Evolutionary conservation across 37 sponge, comb jelly and placozoan genomes (phyloP).

Genomic region (Haliclona indistincta): DNA sequence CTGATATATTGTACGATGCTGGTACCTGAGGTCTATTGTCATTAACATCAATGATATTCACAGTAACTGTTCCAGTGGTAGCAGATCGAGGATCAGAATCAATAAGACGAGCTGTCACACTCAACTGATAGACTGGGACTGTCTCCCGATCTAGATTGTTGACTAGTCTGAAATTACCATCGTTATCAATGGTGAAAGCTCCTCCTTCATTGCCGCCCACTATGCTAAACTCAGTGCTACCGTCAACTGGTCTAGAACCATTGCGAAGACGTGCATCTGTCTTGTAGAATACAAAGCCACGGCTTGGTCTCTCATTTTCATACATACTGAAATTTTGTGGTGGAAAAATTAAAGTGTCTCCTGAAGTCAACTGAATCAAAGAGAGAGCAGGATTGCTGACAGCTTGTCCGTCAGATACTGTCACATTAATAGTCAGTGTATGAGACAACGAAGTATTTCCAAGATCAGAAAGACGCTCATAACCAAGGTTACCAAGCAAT

Average conservation of each 20-base stretch:
- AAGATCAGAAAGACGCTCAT: slow-evolving; percentile 28
- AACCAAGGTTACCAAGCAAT: slow-evolving; percentile 68
- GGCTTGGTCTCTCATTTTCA: slow-evolving; percentile 63
- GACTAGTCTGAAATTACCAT: slow-evolving; percentile 55
- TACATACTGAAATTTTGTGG: slow-evolving; percentile 31
- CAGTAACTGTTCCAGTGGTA: slow-evolving; percentile 41
- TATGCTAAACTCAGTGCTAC: slow-evolving; percentile 28
- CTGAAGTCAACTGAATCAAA: slow-evolving; percentile 5
- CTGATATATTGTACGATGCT: slow-evolving; percentile 43
- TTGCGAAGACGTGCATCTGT: slow-evolving; percentile 21
- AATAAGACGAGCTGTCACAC: slow-evolving; percentile 41
- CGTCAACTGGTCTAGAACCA: slow-evolving; percentile 25
- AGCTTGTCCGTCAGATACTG: slow-evolving; percentile 40
- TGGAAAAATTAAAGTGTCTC: slow-evolving; percentile 26
- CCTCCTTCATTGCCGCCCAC: slow-evolving; percentile 38
- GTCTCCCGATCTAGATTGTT: slow-evolving; percentile 68
- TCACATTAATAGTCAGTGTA: slow-evolving; percentile 31
- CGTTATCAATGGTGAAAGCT: slow-evolving; percentile 46
- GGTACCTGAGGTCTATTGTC: slow-evolving; percentile 75
- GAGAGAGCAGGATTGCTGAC: slow-evolving; percentile 36
- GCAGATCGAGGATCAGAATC: slow-evolving; percentile 30
- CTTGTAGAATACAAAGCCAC: slow-evolving; percentile 25
- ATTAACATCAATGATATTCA: slow-evolving; percentile 77
- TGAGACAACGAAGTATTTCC: slow-evolving; percentile 19
- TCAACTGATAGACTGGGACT: slow-evolving; percentile 35